Percentiles rank a stretch among this genome's conserved stretches.
These are phyloP conservation scores for Dascillus cervinus DNA, from an alignment of 2,888 invertebrate species.

Conservation along the genomic window DNA sequence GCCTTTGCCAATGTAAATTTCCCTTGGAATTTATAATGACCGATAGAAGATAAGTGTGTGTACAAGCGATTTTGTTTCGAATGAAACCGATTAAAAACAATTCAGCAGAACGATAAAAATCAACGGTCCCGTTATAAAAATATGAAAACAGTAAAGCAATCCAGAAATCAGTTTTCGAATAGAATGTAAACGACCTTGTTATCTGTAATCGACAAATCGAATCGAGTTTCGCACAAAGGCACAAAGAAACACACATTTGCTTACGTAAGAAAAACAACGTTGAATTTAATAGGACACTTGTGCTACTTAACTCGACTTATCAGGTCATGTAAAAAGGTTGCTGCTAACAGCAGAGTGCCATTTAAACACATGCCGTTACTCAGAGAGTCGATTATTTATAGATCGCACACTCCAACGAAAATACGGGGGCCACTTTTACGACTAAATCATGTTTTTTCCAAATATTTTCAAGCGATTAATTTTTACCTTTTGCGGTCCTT, in stretches of 20 bases:
- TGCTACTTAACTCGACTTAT: conserved; percentile 11
- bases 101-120: conserved; percentile 7
- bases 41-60: too few relatives aligned
- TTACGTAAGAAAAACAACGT: conserved; percentile 24
- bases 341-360: background rate
- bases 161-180: conserved; percentile 31
- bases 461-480: too few relatives aligned
- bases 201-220: conserved; percentile 32
- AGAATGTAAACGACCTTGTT: conserved; percentile 37
- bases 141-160: conserved; percentile 14
- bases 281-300: conserved; percentile 13
- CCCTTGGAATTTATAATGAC: too few relatives aligned
- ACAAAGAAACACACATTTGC: conserved; percentile 32
- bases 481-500: too few relatives aligned
- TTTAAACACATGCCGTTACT: conserved; percentile 4
- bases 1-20: too few relatives aligned
- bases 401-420: too few relatives aligned
- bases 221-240: conserved; percentile 32
- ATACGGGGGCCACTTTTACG: too few relatives aligned
- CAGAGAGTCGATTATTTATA: conserved; percentile 5
- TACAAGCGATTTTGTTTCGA: too few relatives aligned
- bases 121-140: conserved; percentile 10
- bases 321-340: conserved; percentile 2
- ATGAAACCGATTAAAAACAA: too few relatives aligned
- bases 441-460: too few relatives aligned